phyloP scores from a whole-genome alignment of 1,140 invertebrate genomes.

The Drosophila subpulchrella region DNA sequence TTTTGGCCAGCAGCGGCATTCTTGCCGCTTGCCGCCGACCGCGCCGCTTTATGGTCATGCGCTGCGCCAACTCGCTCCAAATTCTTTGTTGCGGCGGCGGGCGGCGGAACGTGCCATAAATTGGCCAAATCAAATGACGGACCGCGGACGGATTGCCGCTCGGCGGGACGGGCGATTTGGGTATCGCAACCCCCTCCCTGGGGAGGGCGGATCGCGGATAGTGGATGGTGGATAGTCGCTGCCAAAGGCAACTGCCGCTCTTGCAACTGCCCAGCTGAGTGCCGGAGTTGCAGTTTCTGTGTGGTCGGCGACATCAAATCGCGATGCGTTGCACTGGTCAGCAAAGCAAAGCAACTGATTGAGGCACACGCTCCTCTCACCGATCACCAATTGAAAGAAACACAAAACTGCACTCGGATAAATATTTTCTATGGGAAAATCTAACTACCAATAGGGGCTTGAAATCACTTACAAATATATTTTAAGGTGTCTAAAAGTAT shows the following conservation, averaged over 20 bases:
- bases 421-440: neutral
- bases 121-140: slow-evolving; percentile 77
- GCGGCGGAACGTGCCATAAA: slow-evolving; percentile 81
- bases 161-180: slow-evolving; percentile 58
- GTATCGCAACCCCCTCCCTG: slow-evolving; percentile 35
- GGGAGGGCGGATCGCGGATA: slow-evolving; percentile 7
- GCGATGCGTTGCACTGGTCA: slow-evolving; percentile 5
- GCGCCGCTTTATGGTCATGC: slow-evolving; percentile 75
- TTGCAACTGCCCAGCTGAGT: slow-evolving; percentile 2
- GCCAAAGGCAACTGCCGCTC: slow-evolving; percentile 10
- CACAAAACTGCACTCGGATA: neutral
- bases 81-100: slow-evolving; percentile 50
- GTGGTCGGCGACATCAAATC: slow-evolving; percentile 23
- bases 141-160: slow-evolving; percentile 58
- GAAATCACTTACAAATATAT: too few relatives aligned
- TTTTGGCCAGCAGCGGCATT: slow-evolving; percentile 73
- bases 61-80: slow-evolving; percentile 69
- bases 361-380: neutral
- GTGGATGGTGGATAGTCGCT: neutral
- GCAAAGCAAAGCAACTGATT: neutral
- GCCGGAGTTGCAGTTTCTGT: slow-evolving; percentile 4
- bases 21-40: slow-evolving; percentile 59
- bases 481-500: too few relatives aligned
- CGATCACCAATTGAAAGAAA: too few relatives aligned
- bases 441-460: too few relatives aligned